A percentile compares a stretch with the other conserved stretches of the same genome.
phyloP scores from a whole-genome alignment of 2,888 invertebrate species.

The Plebejus argus region DNA sequence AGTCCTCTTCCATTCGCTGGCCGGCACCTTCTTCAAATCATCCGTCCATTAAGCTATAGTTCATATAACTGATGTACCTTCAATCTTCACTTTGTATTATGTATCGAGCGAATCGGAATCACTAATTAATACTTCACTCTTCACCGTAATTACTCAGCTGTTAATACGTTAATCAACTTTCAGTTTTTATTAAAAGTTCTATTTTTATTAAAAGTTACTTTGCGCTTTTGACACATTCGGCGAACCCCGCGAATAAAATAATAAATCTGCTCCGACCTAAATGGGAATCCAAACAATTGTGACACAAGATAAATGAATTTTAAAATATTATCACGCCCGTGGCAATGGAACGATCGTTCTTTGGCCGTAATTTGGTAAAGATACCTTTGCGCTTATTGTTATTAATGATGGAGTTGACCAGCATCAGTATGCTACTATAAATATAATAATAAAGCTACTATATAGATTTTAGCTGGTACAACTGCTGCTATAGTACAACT shows the following conservation, averaged over 20 bases:
- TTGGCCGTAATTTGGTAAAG: constrained; percentile 1
- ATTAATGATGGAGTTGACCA: neutral
- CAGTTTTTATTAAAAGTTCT: constrained; percentile 4
- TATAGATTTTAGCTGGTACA: too few relatives aligned
- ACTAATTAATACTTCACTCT: too few relatives aligned
- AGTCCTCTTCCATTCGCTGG: too few relatives aligned
- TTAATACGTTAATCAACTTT: neutral
- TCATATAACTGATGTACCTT: too few relatives aligned
- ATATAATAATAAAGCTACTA: too few relatives aligned
- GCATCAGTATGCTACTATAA: neutral
- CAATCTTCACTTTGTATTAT: too few relatives aligned
- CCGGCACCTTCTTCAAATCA: too few relatives aligned
- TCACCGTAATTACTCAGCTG: neutral
- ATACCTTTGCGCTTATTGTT: constrained; percentile 4
- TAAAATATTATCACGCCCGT: constrained; percentile 10
- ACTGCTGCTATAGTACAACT: too few relatives aligned
- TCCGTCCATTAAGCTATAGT: too few relatives aligned
- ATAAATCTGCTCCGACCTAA: constrained; percentile 23
- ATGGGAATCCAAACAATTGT: constrained; percentile 21
- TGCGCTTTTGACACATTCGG: neutral
- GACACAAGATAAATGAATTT: constrained; percentile 24
- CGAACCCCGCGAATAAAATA: constrained; percentile 13
- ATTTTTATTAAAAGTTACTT: constrained; percentile 15
- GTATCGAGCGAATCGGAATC: too few relatives aligned
- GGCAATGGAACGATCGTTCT: neutral